These are phyloP conservation scores for Hipposideros armiger DNA, from an alignment of 2,113 vertebrate genomes.

Conservation along the genomic window DNA sequence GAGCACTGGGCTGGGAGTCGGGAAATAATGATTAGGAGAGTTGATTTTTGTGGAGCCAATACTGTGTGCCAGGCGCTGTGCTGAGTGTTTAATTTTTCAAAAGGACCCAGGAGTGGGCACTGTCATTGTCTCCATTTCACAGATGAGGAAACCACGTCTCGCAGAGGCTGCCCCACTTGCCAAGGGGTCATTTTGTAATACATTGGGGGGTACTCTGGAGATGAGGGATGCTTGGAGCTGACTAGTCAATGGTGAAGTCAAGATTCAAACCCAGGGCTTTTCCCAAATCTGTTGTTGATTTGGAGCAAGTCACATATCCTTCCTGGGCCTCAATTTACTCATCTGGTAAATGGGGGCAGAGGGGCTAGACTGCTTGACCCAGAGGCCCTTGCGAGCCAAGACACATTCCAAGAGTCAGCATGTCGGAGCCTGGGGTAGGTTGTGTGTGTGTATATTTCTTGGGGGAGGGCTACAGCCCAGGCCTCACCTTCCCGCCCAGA, in stretches of 20 bases:
- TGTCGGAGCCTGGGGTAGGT: not conserved
- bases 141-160: not conserved
- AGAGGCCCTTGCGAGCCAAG: not conserved
- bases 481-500: not conserved
- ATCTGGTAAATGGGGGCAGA: not conserved
- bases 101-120: not conserved
- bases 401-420: not conserved
- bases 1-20: not conserved
- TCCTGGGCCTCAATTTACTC: not conserved
- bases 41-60: not conserved
- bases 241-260: not conserved
- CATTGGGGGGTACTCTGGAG: not conserved
- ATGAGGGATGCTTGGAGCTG: not conserved
- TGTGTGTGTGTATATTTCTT: not conserved
- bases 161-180: not conserved
- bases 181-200: not conserved
- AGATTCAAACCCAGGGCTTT: not conserved
- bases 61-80: not conserved
- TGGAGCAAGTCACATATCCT: not conserved
- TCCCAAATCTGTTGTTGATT: not conserved
- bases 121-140: not conserved
- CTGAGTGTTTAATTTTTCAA: not conserved
- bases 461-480: not conserved
- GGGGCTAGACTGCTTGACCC: not conserved
- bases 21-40: fast-evolving